phyloP scores from a whole-genome alignment of 2,888 invertebrate genomes.

The Diplolepis rosae region DNA sequence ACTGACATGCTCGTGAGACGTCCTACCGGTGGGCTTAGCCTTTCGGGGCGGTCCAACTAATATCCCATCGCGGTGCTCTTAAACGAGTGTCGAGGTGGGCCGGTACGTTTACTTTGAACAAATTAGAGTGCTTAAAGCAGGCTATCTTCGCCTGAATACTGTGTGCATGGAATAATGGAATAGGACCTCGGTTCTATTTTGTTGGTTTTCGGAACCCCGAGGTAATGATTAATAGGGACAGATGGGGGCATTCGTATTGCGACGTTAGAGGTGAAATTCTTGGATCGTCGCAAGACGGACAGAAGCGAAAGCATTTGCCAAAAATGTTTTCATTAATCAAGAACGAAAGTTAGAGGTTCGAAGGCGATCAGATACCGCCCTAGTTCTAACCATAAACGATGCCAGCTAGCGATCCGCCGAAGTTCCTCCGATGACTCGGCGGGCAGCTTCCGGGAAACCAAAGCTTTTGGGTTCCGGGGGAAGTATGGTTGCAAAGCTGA shows the following conservation, averaged over 20 bases:
- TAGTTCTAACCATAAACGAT: conserved; percentile 80
- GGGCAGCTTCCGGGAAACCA: too few relatives aligned
- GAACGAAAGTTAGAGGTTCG: conserved; percentile 82
- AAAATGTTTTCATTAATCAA: too few relatives aligned
- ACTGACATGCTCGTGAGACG: conserved; percentile 44
- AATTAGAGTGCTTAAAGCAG: conserved; percentile 81
- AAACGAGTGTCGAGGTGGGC: conserved; percentile 74
- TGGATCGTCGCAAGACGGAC: too few relatives aligned
- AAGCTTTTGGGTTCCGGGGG: too few relatives aligned
- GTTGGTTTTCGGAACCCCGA: conserved; percentile 78
- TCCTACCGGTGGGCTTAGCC: conserved; percentile 58
- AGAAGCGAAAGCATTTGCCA: too few relatives aligned
- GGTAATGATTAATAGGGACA: conserved; percentile 80
- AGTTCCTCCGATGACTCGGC: too few relatives aligned
- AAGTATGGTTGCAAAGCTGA: too few relatives aligned
- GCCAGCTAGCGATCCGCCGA: conserved; percentile 75
- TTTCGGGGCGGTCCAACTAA: conserved; percentile 69
- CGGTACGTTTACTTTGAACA: conserved; percentile 80
- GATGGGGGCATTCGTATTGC: conserved; percentile 80
- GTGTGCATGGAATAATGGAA: conserved; percentile 81
- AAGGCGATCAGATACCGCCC: conserved; percentile 82
- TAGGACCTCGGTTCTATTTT: conserved; percentile 81
- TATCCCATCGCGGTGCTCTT: conserved; percentile 70
- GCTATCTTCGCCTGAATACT: conserved; percentile 75
- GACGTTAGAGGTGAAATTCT: conserved; percentile 81